A percentile compares a stretch with the other conserved stretches of the same genome.
These are phyloP conservation scores for Muricea muricata DNA, from an alignment of 92 coral and sea anemone genomes.

Conservation along the genomic window DNA sequence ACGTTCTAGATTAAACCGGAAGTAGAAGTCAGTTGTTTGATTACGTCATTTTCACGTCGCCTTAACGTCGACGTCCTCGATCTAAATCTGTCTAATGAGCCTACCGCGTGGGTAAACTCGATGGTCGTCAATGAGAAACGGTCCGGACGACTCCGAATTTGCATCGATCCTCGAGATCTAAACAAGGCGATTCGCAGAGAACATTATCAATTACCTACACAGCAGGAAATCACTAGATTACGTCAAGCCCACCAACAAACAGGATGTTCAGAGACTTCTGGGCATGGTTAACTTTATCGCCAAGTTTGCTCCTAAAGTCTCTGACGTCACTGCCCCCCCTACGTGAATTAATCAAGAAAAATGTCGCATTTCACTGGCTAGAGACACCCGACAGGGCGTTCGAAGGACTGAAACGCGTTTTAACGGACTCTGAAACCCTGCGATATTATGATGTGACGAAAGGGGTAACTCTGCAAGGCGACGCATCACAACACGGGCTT, in stretches of 20 bases:
- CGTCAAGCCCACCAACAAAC: constrained; percentile 61
- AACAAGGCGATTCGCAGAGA: constrained; percentile 64
- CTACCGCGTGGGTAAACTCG: constrained; percentile 69
- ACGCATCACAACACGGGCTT: constrained; percentile 16
- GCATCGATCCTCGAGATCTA: constrained; percentile 74
- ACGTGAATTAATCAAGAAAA: constrained; percentile 57
- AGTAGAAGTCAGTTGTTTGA: too few species aligned
- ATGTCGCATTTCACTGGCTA: constrained; percentile 59
- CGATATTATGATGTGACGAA: constrained; percentile 54
- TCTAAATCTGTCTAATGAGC: too few species aligned
- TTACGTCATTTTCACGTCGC: too few species aligned
- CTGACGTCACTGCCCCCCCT: constrained; percentile 52
- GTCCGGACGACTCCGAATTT: constrained; percentile 63
- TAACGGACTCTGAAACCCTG: constrained; percentile 52
- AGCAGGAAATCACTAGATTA: constrained; percentile 69
- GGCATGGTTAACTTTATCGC: constrained; percentile 69
- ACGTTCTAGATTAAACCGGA: too few species aligned
- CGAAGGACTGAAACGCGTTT: constrained; percentile 47
- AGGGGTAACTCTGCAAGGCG: constrained; percentile 21
- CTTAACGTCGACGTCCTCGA: too few species aligned
- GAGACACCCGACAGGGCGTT: constrained; percentile 62
- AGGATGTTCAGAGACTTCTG: constrained; percentile 48
- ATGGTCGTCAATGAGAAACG: constrained; percentile 61
- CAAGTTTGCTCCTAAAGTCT: constrained; percentile 57
- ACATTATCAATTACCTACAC: constrained; percentile 73